phyloP scores from a whole-genome alignment of 2,888 invertebrate genomes.

The Euproctis similis region DNA sequence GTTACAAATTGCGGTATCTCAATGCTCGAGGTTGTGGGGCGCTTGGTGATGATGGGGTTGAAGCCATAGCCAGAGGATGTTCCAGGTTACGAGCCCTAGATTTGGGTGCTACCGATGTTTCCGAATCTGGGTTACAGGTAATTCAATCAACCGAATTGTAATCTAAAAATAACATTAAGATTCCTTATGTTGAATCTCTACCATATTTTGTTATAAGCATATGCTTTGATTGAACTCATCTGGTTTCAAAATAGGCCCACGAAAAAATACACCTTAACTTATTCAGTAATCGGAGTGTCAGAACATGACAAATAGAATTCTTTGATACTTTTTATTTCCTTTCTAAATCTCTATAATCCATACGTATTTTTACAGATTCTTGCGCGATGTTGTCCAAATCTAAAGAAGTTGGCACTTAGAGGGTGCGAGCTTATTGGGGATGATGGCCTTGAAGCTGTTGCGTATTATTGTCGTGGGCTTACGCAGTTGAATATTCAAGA shows the following conservation, averaged over 20 bases:
- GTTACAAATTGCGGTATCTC: constrained; percentile 91
- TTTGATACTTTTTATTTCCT: no score
- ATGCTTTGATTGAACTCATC: no score
- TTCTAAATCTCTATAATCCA: neutral
- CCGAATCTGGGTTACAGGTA: constrained; percentile 90
- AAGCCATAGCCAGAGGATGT: constrained; percentile 89
- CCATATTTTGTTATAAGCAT: no score
- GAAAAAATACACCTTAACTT: no score
- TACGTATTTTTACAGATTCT: constrained; percentile 79
- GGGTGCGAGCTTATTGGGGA: constrained; percentile 95
- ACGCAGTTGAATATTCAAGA: constrained; percentile 96
- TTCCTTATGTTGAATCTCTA: no score
- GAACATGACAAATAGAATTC: no score
- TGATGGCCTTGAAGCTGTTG: constrained; percentile 87
- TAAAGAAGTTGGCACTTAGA: constrained; percentile 91
- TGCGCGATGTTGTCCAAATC: constrained; percentile 91
- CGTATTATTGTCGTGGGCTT: constrained; percentile 91
- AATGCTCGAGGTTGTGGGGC: constrained; percentile 95
- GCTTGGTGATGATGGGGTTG: constrained; percentile 93
- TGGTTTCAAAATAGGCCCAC: no score
- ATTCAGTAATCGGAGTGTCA: no score
- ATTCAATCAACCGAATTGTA: no score
- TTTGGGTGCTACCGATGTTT: constrained; percentile 94
- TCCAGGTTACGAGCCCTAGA: constrained; percentile 90
- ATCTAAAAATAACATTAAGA: no score